Evolutionary conservation across 2,888 invertebrate genomes (phyloP).

Genomic region (Tanytarsus gracilentus): DNA sequence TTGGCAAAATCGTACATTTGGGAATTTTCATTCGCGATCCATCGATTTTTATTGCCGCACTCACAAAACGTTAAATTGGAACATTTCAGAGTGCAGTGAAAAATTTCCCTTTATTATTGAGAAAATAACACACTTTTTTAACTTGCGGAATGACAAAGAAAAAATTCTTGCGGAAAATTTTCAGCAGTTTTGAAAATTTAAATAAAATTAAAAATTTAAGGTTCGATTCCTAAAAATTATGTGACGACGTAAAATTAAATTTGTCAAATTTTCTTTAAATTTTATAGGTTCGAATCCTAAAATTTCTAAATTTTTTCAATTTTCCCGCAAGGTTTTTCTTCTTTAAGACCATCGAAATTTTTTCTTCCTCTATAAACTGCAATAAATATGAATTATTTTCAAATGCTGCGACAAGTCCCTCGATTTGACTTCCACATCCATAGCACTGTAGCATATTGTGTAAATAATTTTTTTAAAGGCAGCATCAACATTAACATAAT

Average conservation of each 20-base stretch:
- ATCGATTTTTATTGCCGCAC: conserved; percentile 21
- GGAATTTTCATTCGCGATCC: conserved; percentile 21
- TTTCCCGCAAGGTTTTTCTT: background rate
- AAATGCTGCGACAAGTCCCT: background rate
- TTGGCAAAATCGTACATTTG: conserved; percentile 7
- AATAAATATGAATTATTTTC: conserved; percentile 27
- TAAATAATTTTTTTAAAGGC: background rate
- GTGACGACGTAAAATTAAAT: too few relatives aligned
- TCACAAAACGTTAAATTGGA: background rate
- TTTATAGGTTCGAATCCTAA: too few relatives aligned
- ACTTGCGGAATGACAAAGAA: too few relatives aligned
- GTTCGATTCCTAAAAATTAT: too few relatives aligned
- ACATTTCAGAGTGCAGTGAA: background rate
- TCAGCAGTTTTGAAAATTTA: too few relatives aligned
- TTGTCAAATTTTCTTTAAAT: too few relatives aligned
- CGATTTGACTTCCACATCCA: background rate
- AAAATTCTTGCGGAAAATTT: too few relatives aligned
- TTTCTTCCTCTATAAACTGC: background rate
- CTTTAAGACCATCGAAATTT: background rate
- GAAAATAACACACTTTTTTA: conserved; percentile 16
- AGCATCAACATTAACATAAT: conserved; percentile 26
- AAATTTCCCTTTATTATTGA: background rate
- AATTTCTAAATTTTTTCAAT: too few relatives aligned
- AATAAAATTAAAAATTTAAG: too few relatives aligned
- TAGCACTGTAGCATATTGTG: conserved; percentile 14